Conservation (phyloP, 2,797 vertebrate genomes). For the Tachyglossus aculeatus region DNA sequence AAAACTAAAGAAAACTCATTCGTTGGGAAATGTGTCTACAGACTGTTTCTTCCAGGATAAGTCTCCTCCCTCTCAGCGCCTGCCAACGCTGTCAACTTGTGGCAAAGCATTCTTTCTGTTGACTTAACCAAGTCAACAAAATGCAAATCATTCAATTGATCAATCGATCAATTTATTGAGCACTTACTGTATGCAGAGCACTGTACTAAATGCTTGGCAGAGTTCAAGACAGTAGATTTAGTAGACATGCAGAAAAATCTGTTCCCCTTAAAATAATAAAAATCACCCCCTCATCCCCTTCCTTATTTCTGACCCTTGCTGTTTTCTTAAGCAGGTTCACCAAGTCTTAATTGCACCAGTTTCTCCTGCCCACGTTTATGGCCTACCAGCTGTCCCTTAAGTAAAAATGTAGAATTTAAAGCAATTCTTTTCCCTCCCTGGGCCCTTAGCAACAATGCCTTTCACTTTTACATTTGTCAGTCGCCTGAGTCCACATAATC, state of each 20-base stretch:
- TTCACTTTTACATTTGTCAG: too few relatives aligned
- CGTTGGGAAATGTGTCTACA: conserved; percentile 43
- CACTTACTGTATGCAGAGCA: too few relatives aligned
- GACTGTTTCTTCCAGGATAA: conserved; percentile 32
- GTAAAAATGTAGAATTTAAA: too few relatives aligned
- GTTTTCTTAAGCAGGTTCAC: conserved; percentile 71
- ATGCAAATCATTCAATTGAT: too few relatives aligned
- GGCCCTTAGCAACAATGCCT: conserved; percentile 26
- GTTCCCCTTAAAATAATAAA: conserved; percentile 69
- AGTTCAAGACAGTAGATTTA: too few relatives aligned
- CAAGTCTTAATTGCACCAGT: conserved; percentile 64
- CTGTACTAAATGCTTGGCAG: too few relatives aligned
- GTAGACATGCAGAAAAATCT: conserved; percentile 68
- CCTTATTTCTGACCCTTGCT: conserved; percentile 62
- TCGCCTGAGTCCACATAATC: background rate
- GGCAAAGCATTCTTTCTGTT: conserved; percentile 69
- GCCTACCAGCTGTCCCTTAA: too few relatives aligned
- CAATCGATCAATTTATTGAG: too few relatives aligned
- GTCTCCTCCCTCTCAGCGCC: conserved; percentile 55
- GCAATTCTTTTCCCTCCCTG: conserved; percentile 54
- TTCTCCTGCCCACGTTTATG: conserved; percentile 65
- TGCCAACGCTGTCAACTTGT: conserved; percentile 57
- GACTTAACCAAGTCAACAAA: conserved; percentile 65
- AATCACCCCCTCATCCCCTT: conserved; percentile 69
- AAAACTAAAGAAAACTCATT: conserved; percentile 56